Percentiles rank a stretch among this genome's conserved stretches.
These are phyloP conservation scores for Drosophila neotestacea DNA, from an alignment of 2,888 invertebrate species.

Conservation along the genomic window DNA sequence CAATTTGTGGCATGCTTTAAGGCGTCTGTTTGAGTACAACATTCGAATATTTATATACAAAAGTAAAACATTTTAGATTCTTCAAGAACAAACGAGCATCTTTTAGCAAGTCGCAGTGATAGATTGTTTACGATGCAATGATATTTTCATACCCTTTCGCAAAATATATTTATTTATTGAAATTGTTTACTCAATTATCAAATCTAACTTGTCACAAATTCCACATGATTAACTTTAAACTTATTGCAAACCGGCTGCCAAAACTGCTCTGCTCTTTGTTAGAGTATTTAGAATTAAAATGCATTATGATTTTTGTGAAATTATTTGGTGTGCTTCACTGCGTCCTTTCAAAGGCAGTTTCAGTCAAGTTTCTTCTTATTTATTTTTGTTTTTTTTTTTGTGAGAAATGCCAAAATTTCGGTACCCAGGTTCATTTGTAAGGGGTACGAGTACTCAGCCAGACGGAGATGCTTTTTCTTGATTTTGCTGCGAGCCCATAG, in stretches of 20 bases:
- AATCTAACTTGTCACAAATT: too few species aligned
- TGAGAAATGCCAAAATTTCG: conserved; percentile 35
- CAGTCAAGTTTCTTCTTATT: conserved; percentile 32
- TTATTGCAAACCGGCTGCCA: background rate
- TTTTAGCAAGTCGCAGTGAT: background rate
- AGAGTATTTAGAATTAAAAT: conserved; percentile 43
- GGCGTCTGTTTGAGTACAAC: conserved; percentile 40
- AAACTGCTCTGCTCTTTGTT: background rate
- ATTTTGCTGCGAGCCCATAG: conserved; percentile 55
- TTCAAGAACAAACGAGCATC: background rate
- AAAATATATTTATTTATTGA: too few species aligned
- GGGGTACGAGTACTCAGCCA: conserved; percentile 18
- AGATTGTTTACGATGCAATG: background rate
- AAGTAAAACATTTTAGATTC: too few species aligned
- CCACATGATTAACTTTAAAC: background rate
- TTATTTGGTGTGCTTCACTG: conserved; percentile 76
- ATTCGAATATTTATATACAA: background rate
- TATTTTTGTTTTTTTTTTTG: conserved; percentile 17
- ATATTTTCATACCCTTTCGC: background rate
- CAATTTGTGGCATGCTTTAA: conserved; percentile 66
- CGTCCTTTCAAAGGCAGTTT: conserved; percentile 62
- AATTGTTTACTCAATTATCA: too few species aligned
- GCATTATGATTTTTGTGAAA: conserved; percentile 65
- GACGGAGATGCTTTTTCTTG: conserved; percentile 57
- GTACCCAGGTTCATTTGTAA: conserved; percentile 19